These are phyloP conservation scores for Petroica traversi DNA, from an alignment of 2,113 vertebrate genomes.

Conservation along the genomic window DNA sequence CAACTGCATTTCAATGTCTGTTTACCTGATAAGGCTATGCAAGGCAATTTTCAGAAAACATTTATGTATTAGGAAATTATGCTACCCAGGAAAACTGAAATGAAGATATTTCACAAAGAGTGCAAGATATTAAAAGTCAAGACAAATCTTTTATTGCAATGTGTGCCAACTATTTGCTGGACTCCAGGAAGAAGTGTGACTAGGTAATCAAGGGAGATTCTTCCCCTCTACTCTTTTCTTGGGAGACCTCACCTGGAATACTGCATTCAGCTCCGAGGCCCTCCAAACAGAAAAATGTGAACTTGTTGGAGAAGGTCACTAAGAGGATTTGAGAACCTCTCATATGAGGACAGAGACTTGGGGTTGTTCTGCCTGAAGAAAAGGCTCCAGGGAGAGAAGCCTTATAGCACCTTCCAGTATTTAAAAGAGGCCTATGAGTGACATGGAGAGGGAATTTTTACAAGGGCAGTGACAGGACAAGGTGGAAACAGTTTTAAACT, in stretches of 20 bases:
- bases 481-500: background rate
- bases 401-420: too few species aligned
- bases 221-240: background rate
- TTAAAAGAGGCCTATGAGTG: fast-evolving
- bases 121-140: background rate
- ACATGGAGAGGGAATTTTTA: background rate
- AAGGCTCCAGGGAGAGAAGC: background rate
- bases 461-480: background rate
- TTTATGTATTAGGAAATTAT: background rate
- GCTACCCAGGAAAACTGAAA: background rate
- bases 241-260: background rate
- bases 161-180: background rate
- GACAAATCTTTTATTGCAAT: background rate
- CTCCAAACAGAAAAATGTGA: background rate
- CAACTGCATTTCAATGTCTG: background rate
- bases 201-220: background rate
- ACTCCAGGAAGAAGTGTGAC: background rate
- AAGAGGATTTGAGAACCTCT: background rate
- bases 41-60: background rate
- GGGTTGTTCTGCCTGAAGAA: background rate
- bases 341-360: background rate
- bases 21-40: background rate
- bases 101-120: background rate
- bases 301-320: background rate
- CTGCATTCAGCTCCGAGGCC: fast-evolving